Evolutionary conservation across 2,113 vertebrate genomes (phyloP).

Genomic region (Carassius carassius): DNA sequence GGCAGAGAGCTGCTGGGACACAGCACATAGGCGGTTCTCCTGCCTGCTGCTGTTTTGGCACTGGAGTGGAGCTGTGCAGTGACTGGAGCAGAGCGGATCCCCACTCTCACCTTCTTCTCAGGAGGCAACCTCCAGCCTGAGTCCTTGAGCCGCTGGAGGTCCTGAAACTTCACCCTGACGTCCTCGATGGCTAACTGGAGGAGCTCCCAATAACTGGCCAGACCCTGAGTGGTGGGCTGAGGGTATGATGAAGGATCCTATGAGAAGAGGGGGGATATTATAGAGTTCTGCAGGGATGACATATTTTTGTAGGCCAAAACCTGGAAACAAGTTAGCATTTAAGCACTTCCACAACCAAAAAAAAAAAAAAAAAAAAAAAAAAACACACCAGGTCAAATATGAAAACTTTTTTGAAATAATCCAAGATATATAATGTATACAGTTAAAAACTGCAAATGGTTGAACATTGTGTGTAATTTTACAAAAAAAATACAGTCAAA

Average conservation of each 20-base stretch:
- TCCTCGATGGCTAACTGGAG: slow-evolving; percentile 97
- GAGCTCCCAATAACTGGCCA: slow-evolving; percentile 97
- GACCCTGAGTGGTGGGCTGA: slow-evolving; percentile 94
- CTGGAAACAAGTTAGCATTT: too few species aligned
- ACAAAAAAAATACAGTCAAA: background rate
- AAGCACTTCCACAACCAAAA: too few species aligned
- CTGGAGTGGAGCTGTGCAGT: slow-evolving; percentile 42
- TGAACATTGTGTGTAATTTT: background rate
- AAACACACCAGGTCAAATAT: too few species aligned
- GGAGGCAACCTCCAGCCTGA: slow-evolving; percentile 92
- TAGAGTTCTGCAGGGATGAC: too few species aligned
- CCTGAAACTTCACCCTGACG: slow-evolving; percentile 92
- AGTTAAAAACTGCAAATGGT: too few species aligned
- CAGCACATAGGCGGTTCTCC: slow-evolving; percentile 61
- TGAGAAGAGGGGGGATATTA: background rate
- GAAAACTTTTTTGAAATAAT: too few species aligned
- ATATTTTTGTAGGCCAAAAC: too few species aligned
- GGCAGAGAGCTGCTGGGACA: slow-evolving; percentile 54
- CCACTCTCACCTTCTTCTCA: slow-evolving; percentile 88
- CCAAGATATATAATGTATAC: too few species aligned
- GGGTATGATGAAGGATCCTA: slow-evolving; percentile 94
- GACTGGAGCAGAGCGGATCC: slow-evolving; percentile 54
- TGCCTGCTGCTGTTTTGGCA: slow-evolving; percentile 65
- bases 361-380: too few species aligned
- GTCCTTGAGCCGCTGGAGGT: slow-evolving; percentile 94